Base-by-base conservation (phyloP, 53 echinoderm and acorn worm species). In the Echinometra lucunter region DNA sequence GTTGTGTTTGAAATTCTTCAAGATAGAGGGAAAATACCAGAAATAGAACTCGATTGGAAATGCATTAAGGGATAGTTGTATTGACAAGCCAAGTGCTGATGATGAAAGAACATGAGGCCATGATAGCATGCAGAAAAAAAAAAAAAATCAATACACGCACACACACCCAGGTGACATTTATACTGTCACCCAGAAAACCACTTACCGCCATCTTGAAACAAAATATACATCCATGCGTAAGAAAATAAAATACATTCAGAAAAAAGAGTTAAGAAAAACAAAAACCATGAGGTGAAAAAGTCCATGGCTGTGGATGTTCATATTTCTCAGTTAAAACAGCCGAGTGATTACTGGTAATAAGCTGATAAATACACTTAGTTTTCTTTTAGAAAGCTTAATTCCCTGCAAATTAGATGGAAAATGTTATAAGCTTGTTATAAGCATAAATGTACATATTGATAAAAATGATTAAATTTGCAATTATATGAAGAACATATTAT, bases 161-260 rank as follows among this genome's bases (percentile, higher is more conserved):
- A n/a, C 11, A 83, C 85, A 47, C 2, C 49, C 27, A 8, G 28
- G 85, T 49, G 30, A 30, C 18, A 53, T 11, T 85, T 11, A 44
- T 44, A 6, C 44, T 21, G 49, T 85, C 45, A 47, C 49, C 49
- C 37, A 58, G 18, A 17, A 89, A 91, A 42, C n/a, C 91, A 92
- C 92, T 92, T 92, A 92, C 92, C 92, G 92, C 75, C 80, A 74
- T 92, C 92, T 92, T 92, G 75, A 57, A 74, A 92, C 4, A 75
- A 78, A 78, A 92, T 34, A 47, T 63, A 92, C 32, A 92, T 92
- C 92, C 92, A 92, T 92, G 92, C 92, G 78, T 15, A 67, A 56
- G 45, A 78, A 92, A 57, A 92, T 45, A 74, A 75, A 92, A 89
- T 89, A 49, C 60, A 12, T 89, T 57, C 18, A 89, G 25, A 88